Evolutionary conservation across 2,113 vertebrate species (phyloP).

Genomic region (Micromys minutus): DNA sequence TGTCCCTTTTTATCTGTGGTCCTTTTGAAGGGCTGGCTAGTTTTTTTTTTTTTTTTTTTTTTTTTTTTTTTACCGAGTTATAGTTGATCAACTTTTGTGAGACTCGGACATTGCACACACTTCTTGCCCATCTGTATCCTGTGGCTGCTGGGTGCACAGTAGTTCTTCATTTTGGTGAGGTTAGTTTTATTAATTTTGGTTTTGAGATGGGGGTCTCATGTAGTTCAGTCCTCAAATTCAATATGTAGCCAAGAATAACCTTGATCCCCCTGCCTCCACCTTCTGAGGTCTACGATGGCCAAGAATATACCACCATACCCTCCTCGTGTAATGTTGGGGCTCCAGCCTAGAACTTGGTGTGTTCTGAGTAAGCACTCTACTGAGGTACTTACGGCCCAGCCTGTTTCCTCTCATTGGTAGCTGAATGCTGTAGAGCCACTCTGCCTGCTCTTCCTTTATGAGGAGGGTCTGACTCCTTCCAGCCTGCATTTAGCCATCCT

Average conservation of each 20-base stretch:
- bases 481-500: background rate
- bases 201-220: background rate
- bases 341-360: background rate
- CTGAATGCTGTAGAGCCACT: background rate
- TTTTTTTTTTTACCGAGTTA: no score
- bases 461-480: background rate
- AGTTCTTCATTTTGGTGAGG: background rate
- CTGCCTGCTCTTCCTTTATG: no score
- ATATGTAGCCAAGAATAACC: background rate
- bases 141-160: background rate
- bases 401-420: no score
- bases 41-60: background rate
- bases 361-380: background rate
- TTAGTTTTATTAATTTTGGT: background rate
- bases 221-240: background rate
- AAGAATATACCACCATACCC: background rate
- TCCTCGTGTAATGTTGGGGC: background rate
- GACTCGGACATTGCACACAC: rapidly evolving
- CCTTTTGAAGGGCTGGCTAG: background rate
- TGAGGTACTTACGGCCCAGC: background rate
- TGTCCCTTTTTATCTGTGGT: background rate
- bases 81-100: background rate
- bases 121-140: background rate
- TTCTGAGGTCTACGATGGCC: background rate
- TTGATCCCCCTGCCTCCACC: background rate